Conservation (phyloP, 2,797 vertebrate genomes). For the Enteromius treurensis region DNA sequence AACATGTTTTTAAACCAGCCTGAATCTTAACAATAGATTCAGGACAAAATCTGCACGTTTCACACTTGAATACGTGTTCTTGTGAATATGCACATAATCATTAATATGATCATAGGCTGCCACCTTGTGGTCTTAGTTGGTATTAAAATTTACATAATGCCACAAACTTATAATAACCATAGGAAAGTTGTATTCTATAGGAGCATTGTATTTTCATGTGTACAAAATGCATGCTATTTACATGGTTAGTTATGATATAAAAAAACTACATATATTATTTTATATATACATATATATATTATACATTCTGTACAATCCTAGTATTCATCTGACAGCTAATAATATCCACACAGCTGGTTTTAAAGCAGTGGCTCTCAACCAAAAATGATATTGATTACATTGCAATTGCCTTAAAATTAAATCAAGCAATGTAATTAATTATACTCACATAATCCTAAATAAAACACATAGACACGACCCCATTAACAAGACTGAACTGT, state of each 20-base stretch:
- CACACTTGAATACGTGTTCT: background rate
- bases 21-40: background rate
- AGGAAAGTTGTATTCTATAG: background rate
- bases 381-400: background rate
- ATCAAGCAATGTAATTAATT: background rate
- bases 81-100: background rate
- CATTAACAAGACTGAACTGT: background rate
- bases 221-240: slow-evolving; percentile 50
- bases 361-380: slow-evolving; percentile 20
- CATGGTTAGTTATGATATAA: slow-evolving; percentile 22
- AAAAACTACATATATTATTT: slow-evolving; percentile 41
- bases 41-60: background rate
- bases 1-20: background rate
- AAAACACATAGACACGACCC: background rate
- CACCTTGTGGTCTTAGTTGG: background rate
- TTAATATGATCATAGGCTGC: background rate
- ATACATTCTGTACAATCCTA: slow-evolving; percentile 56
- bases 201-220: slow-evolving; percentile 20
- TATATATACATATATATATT: slow-evolving; percentile 40
- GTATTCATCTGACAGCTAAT: slow-evolving; percentile 7
- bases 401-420: background rate
- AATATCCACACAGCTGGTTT: background rate
- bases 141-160: background rate
- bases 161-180: background rate
- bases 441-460: slow-evolving; percentile 19